Evolutionary conservation across 2,113 vertebrate genomes (phyloP).

Genomic region (Alethe diademata): DNA sequence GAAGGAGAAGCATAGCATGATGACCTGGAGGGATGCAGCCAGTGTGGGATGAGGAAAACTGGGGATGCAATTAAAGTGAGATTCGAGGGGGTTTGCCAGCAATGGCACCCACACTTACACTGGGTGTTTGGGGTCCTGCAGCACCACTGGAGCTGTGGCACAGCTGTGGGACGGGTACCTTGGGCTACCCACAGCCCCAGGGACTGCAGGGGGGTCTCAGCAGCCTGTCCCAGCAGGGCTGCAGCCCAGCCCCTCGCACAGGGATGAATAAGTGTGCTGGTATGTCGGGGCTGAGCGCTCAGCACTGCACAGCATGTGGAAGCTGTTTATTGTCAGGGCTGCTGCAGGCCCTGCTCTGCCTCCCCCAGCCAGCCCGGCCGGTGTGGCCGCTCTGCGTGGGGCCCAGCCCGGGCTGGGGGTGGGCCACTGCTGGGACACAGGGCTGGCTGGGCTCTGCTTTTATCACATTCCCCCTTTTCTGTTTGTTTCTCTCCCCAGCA

Average conservation of each 20-base stretch:
- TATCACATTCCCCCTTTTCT: not conserved
- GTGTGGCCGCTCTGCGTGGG: not conserved
- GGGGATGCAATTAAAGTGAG: not conserved
- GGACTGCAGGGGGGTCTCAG: accelerated
- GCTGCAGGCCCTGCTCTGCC: not conserved
- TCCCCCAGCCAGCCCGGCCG: not conserved
- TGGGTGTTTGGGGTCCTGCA: not conserved
- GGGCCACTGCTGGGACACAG: not conserved
- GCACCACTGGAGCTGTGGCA: not conserved
- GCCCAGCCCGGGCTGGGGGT: not conserved
- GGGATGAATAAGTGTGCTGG: not conserved
- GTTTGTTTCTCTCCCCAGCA: not conserved
- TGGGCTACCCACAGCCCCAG: accelerated
- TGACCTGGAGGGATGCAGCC: not conserved
- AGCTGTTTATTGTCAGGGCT: slow-evolving; percentile 17
- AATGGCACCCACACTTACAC: accelerated
- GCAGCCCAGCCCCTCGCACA: accelerated
- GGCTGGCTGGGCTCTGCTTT: not conserved
- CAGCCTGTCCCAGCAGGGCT: not conserved
- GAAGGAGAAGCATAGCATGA: accelerated
- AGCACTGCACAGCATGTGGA: not conserved
- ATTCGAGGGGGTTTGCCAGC: not conserved
- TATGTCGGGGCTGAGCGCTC: not conserved
- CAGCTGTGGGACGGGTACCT: not conserved
- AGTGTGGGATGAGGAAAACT: not conserved